Evolutionary conservation across 2,113 vertebrate genomes (phyloP), one percentile per base, ranked within the genome.

Genomic region (Cettia cetti): DNA sequence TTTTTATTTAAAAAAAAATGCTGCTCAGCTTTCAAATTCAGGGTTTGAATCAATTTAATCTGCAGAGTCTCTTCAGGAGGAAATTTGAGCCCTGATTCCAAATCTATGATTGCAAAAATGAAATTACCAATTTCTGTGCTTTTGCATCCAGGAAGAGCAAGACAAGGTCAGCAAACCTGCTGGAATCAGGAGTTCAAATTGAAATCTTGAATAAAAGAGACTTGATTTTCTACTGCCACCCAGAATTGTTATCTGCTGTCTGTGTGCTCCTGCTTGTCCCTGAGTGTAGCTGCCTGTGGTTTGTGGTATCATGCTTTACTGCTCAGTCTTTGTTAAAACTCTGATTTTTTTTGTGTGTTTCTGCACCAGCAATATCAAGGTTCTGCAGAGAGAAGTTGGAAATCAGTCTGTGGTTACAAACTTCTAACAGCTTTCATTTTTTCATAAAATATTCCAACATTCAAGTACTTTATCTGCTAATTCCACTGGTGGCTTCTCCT

Each of bases 171-270:
- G 35, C 49, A 87, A 39, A 74, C 72, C 13, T 84, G 26, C 69
- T 95, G 94, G 66, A 95, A 90, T 95, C 91, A 89, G 89, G 91
- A 59, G 20, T 90, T 91, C 71, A 94, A 44, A 52, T 26, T 54
- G 53, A 83, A 69, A 61, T 72, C 35, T 64, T 39, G 39, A 53
- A 7, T 2, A 61, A 12, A 49, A 95, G 50, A 86, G 40, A 21
- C 31, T 77, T 40, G 47, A n/a, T 64, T 92, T 94, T 87, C 44
- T 66, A 0, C 92, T 86, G 78, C 52, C 50, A 23, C 15, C 13
- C 82, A 86, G 50, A 84, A 17, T 70, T 61, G 82, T 95, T 90
- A 69, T 71, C 89, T 94, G 77, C 81, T 71, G 8, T 74, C 85
- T 1, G 1, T 88, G 59, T 74, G 47, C 60, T 95, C 24, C 77